Percentiles rank a stretch among this genome's conserved stretches.
phyloP scores from a whole-genome alignment of 1,140 invertebrate species.

The Goniozus legneri region DNA sequence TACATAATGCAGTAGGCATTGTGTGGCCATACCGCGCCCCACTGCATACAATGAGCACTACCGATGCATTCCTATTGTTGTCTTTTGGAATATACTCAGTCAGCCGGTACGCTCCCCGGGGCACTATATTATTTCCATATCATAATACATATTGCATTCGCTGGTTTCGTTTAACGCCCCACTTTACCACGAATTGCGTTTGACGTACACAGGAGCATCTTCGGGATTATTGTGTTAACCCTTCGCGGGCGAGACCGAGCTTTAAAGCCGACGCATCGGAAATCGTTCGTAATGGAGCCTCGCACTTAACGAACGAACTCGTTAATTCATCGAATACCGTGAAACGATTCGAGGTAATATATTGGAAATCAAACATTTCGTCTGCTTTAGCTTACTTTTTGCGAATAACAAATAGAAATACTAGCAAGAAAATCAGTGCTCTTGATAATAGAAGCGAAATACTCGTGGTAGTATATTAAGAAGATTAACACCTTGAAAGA shows the following conservation, averaged over 20 bases:
- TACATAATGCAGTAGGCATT: slow-evolving; percentile 51
- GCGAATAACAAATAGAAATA: too few species aligned
- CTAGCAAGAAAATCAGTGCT: too few species aligned
- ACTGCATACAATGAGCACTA: slow-evolving; percentile 45
- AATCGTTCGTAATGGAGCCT: too few species aligned
- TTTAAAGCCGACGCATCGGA: too few species aligned
- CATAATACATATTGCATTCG: slow-evolving; percentile 36
- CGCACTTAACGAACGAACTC: too few species aligned
- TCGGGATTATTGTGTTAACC: slow-evolving; percentile 25
- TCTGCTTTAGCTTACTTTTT: too few species aligned
- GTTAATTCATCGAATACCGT: too few species aligned
- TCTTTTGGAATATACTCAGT: slow-evolving; percentile 40
- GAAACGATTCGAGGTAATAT: too few species aligned
- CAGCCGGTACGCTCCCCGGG: slow-evolving; percentile 28
- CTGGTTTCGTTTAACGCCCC: slow-evolving; percentile 25
- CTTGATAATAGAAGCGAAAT: slow-evolving; percentile 20
- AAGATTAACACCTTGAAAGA: too few species aligned
- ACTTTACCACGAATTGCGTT: slow-evolving; percentile 17
- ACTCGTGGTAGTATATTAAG: slow-evolving; percentile 13
- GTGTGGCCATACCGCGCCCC: slow-evolving; percentile 36
- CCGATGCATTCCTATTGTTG: slow-evolving; percentile 46
- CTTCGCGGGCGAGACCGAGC: neutral
- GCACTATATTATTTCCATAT: slow-evolving; percentile 34
- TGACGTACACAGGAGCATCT: slow-evolving; percentile 15
- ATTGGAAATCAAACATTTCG: too few species aligned